These are phyloP conservation scores for Microhierax caerulescens DNA, from an alignment of 2,797 vertebrate species.

Conservation along the genomic window DNA sequence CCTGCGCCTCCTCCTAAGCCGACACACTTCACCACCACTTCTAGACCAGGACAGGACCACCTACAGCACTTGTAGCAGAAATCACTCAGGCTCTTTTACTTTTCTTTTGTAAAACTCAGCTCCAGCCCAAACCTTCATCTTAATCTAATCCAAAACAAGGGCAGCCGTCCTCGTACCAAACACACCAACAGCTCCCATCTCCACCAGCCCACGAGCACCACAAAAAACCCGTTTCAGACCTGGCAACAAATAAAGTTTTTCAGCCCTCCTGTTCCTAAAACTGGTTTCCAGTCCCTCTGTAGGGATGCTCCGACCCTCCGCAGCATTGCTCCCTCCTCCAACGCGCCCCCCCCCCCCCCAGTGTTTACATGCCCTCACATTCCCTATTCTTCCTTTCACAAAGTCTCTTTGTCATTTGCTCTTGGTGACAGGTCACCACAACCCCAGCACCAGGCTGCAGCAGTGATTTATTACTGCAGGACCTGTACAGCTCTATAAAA, in stretches of 20 bases:
- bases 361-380: background rate
- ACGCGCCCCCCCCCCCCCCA: background rate
- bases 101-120: background rate
- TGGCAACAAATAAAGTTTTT: background rate
- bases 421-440: background rate
- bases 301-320: fast-evolving
- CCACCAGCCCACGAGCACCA: background rate
- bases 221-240: background rate
- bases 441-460: background rate
- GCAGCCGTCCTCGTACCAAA: background rate
- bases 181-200: fast-evolving
- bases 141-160: too few species aligned
- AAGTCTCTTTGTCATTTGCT: slow-evolving; percentile 8
- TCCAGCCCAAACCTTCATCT: background rate
- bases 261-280: background rate
- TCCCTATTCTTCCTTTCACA: background rate
- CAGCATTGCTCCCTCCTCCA: background rate
- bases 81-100: too few species aligned
- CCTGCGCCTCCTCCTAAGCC: background rate
- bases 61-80: background rate
- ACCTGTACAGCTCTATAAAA: background rate
- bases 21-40: background rate
- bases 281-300: background rate
- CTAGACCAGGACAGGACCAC: background rate
- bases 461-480: slow-evolving; percentile 14